phyloP scores from a whole-genome alignment of 1,140 invertebrate species.

The Aphaenogaster floridana region DNA sequence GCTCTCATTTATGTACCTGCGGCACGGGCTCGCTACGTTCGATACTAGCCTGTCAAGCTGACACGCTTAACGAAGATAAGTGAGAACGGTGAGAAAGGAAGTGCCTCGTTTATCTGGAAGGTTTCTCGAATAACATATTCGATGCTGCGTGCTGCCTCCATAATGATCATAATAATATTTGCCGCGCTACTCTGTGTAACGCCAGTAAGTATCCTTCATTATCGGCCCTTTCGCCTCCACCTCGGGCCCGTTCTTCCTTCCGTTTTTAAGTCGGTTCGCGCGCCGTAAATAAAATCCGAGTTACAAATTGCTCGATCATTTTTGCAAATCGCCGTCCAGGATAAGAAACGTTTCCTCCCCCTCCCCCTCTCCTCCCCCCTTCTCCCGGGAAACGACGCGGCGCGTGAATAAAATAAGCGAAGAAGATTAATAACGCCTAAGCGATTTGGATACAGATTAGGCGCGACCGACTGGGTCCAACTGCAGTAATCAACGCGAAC shows the following conservation, averaged over 20 bases:
- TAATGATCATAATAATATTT: slow-evolving; percentile 66
- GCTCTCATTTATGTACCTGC: slow-evolving; percentile 57
- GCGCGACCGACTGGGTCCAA: not conserved
- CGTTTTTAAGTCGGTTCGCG: slow-evolving; percentile 26
- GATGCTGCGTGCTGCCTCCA: slow-evolving; percentile 51
- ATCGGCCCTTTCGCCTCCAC: slow-evolving; percentile 63
- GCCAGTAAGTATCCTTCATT: slow-evolving; percentile 60
- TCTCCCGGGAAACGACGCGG: not conserved
- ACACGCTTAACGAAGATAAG: slow-evolving; percentile 65
- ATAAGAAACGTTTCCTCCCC: not conserved
- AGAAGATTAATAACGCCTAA: slow-evolving; percentile 23
- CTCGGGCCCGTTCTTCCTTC: slow-evolving; percentile 59
- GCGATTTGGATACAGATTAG: slow-evolving; percentile 23
- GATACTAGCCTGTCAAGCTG: slow-evolving; percentile 62
- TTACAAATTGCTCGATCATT: slow-evolving; percentile 36
- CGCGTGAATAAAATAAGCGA: slow-evolving; percentile 29
- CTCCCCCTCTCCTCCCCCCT: no score
- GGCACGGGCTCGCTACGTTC: slow-evolving; percentile 51
- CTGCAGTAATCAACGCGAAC: slow-evolving; percentile 41
- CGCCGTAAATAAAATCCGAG: slow-evolving; percentile 29
- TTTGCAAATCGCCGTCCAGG: slow-evolving; percentile 10
- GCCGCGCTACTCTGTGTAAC: slow-evolving; percentile 54
- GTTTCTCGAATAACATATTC: slow-evolving; percentile 63
- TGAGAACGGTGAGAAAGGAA: slow-evolving; percentile 64
- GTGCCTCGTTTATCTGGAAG: slow-evolving; percentile 62